Conservation (phyloP, 2,797 vertebrate genomes). For the Spinibarbus caldwelli region DNA sequence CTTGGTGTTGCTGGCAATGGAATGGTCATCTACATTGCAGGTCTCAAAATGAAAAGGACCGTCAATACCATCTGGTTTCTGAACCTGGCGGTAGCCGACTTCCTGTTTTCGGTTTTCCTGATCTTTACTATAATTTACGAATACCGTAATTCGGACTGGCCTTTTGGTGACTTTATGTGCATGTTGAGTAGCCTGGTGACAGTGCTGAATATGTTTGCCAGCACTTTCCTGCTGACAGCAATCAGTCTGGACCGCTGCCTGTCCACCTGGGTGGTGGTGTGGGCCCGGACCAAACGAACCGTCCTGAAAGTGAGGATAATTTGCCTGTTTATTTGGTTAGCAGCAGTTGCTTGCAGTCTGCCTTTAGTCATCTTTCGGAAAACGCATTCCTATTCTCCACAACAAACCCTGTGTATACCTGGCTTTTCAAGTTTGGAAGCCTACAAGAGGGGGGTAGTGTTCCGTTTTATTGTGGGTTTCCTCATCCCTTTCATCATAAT, state of each 20-base stretch:
- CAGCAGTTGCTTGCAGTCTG: conserved; percentile 59
- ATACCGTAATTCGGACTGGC: conserved; percentile 34
- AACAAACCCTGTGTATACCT: accelerated
- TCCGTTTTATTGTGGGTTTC: conserved; percentile 72
- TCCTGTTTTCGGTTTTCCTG: conserved; percentile 67
- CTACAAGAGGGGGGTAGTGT: conserved; percentile 17
- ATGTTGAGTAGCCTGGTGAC: conserved; percentile 59
- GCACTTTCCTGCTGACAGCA: conserved; percentile 67
- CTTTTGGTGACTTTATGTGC: conserved; percentile 66
- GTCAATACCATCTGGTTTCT: conserved; percentile 72
- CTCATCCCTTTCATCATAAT: conserved; percentile 73
- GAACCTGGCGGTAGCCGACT: conserved; percentile 73
- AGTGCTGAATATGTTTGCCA: conserved; percentile 70
- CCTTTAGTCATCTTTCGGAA: conserved; percentile 53
- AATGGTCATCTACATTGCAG: conserved; percentile 73
- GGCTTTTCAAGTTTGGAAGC: accelerated
- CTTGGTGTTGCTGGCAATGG: conserved; percentile 68
- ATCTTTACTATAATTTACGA: conserved; percentile 49
- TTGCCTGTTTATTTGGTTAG: conserved; percentile 63
- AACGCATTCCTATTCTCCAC: accelerated
- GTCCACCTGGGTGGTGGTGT: conserved; percentile 66
- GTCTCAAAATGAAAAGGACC: conserved; percentile 70
- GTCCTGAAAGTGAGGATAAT: conserved; percentile 61
- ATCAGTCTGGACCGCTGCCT: conserved; percentile 74
- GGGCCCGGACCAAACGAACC: conserved; percentile 73